A percentile compares a stretch with the other conserved stretches of the same genome.
phyloP scores from a whole-genome alignment of 1,140 invertebrate species.

The Zaprionus gabonicus region DNA sequence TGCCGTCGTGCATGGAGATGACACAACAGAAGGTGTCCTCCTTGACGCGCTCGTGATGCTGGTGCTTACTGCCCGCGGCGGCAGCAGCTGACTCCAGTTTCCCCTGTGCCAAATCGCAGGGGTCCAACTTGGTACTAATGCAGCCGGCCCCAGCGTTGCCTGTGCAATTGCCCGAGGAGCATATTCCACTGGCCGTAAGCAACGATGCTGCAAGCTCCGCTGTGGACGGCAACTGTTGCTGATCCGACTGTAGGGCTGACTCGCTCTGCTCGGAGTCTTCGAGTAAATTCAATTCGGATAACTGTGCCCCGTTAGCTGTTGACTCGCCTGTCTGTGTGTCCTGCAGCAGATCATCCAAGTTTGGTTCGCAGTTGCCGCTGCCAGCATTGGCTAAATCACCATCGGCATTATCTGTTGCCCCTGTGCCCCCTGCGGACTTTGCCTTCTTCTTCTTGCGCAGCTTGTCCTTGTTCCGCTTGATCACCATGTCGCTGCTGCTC shows the following conservation, averaged over 20 bases:
- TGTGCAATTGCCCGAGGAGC: neutral
- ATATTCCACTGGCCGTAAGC: conserved; percentile 4
- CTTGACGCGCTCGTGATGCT: conserved; percentile 44
- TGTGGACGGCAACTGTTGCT: conserved; percentile 52
- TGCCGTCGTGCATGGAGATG: conserved; percentile 92
- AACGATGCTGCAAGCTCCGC: conserved; percentile 36
- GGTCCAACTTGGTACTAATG: conserved; percentile 48
- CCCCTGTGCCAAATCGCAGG: conserved; percentile 53
- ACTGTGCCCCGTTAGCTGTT: conserved; percentile 19
- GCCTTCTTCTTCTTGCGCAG: conserved; percentile 85
- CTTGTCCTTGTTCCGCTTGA: conserved; percentile 85
- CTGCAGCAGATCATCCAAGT: conserved; percentile 18
- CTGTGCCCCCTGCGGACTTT: conserved; percentile 45
- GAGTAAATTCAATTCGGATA: conserved; percentile 26
- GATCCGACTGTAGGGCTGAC: conserved; percentile 41
- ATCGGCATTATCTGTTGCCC: conserved; percentile 40
- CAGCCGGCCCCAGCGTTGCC: neutral
- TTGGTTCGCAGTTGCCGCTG: conserved; percentile 11
- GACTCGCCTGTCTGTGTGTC: conserved; percentile 23
- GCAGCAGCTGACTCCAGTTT: conserved; percentile 61
- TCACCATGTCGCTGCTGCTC: conserved; percentile 85
- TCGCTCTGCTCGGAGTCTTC: conserved; percentile 51
- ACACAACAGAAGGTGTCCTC: conserved; percentile 91
- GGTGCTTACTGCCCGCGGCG: conserved; percentile 6
- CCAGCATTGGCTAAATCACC: conserved; percentile 18